A percentile compares a stretch with the other conserved stretches of the same genome.
Conservation (phyloP, 2,888 invertebrate species). For the Temnothorax unifasciatus region DNA sequence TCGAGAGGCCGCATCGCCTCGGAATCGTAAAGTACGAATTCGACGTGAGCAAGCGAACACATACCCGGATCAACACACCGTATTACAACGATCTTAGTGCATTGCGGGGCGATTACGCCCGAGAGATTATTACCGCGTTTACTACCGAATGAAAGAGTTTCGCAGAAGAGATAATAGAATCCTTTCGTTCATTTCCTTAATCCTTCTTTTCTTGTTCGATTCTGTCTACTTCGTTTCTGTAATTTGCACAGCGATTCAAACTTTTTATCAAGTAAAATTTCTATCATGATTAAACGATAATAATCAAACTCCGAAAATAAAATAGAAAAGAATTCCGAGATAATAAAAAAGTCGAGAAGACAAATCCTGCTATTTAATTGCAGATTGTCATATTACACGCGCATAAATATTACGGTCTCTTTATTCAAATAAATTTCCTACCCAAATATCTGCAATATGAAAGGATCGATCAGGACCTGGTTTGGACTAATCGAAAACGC, state of each 20-base stretch:
- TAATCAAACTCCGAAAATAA: background rate
- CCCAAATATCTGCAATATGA: background rate
- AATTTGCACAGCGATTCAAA: background rate
- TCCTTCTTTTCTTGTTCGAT: background rate
- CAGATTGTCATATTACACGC: background rate
- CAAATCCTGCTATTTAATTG: background rate
- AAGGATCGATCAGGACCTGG: background rate
- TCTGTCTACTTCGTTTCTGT: background rate
- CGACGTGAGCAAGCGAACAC: constrained; percentile 12
- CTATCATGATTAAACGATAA: background rate
- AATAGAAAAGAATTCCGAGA: background rate
- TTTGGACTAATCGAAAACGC: constrained; percentile 8
- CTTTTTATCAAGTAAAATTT: background rate
- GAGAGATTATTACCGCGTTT: constrained; percentile 20
- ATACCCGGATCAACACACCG: constrained; percentile 14
- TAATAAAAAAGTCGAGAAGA: background rate
- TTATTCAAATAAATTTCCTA: background rate
- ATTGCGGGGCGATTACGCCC: background rate
- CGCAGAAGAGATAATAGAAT: background rate
- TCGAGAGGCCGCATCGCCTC: constrained; percentile 3
- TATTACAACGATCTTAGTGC: constrained; percentile 21
- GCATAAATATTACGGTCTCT: background rate
- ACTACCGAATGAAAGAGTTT: background rate
- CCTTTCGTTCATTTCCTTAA: background rate
- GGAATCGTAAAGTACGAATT: constrained; percentile 56